These are phyloP conservation scores for Ficedula albicollis DNA, from an alignment of 2,797 vertebrate genomes.

Conservation along the genomic window DNA sequence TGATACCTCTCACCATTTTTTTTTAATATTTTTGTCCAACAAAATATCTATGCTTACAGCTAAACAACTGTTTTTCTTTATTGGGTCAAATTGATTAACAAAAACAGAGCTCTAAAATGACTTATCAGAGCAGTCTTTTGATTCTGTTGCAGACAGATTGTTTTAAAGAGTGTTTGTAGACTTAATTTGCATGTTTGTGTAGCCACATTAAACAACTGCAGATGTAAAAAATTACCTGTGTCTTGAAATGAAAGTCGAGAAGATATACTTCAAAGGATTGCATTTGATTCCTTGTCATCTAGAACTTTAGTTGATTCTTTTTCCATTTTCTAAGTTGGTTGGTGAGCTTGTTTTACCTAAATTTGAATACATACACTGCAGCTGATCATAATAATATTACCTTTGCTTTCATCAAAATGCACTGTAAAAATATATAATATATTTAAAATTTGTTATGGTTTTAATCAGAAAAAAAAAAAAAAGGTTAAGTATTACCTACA, in stretches of 20 bases:
- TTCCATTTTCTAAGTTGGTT: background rate
- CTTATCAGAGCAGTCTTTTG: background rate
- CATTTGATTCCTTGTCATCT: background rate
- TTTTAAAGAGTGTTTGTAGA: background rate
- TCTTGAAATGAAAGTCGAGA: background rate
- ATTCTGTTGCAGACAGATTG: background rate
- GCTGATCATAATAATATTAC: background rate
- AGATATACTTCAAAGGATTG: background rate
- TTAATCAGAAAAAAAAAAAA: background rate
- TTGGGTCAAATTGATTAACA: background rate
- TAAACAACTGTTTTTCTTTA: background rate
- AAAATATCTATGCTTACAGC: background rate
- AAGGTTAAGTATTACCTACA: background rate
- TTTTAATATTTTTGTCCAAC: background rate
- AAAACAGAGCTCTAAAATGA: background rate
- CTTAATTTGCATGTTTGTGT: background rate
- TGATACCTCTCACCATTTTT: background rate
- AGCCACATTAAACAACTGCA: background rate
- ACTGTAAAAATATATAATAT: background rate
- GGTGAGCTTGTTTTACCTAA: background rate
- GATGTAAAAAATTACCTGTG: background rate
- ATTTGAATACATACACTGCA: background rate
- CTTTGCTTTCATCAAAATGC: background rate
- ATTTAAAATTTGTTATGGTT: fast-evolving
- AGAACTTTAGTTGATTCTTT: background rate